phyloP scores from a whole-genome alignment of 2,113 vertebrate species.

The Cryptomyrus ogoouensis region DNA sequence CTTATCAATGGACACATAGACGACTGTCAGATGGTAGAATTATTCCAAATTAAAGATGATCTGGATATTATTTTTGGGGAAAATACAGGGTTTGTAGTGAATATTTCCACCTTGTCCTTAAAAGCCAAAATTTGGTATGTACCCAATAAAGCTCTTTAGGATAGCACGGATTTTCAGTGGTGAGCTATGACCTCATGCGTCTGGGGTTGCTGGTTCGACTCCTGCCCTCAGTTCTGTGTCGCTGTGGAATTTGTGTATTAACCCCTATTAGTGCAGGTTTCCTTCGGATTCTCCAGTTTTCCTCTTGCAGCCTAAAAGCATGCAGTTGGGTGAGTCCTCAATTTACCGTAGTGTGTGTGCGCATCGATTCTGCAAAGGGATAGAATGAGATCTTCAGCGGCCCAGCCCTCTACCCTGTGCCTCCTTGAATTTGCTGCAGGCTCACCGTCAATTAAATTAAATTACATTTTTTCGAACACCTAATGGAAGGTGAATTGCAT shows the following conservation, averaged over 20 bases:
- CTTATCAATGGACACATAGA: neutral
- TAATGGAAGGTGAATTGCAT: neutral
- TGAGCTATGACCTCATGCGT: neutral
- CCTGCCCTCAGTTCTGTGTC: neutral
- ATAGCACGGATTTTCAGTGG: neutral
- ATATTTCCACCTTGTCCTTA: neutral
- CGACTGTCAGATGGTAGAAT: neutral
- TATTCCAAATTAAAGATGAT: neutral
- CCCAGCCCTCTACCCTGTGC: neutral
- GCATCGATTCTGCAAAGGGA: neutral
- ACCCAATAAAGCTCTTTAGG: neutral
- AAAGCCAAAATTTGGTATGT: neutral
- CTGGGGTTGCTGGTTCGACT: neutral
- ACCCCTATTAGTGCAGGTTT: neutral
- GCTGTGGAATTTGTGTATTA: neutral
- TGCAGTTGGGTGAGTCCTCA: neutral
- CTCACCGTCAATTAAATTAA: no score
- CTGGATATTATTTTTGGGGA: neutral
- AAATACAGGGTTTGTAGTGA: neutral
- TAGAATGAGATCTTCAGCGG: neutral
- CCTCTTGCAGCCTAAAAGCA: neutral
- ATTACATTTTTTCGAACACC: neutral
- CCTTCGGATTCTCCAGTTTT: neutral
- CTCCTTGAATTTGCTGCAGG: neutral
- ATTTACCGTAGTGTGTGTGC: neutral